These are phyloP conservation scores for Orchesella flavescens DNA, from an alignment of 2,888 invertebrate species.

Conservation along the genomic window DNA sequence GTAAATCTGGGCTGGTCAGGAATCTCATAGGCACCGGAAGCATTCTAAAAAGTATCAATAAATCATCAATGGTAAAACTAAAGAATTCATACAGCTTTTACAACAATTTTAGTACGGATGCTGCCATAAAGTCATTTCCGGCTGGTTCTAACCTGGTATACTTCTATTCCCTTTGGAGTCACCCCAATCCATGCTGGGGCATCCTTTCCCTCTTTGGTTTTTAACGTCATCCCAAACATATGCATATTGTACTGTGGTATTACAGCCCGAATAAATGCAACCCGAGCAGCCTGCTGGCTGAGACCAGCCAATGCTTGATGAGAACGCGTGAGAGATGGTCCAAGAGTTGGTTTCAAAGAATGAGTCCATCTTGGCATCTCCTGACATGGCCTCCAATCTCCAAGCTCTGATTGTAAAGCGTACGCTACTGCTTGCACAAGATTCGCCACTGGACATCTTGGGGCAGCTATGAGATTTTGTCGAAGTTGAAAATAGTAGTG, in stretches of 20 bases:
- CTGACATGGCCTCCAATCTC: constrained; percentile 71
- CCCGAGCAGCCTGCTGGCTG: constrained; percentile 68
- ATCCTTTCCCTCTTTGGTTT: constrained; percentile 79
- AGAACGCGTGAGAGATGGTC: constrained; percentile 65
- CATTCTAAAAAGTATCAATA: constrained; percentile 58
- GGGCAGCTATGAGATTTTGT: constrained; percentile 81
- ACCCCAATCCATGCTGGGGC: constrained; percentile 87
- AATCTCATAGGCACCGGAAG: constrained; percentile 69
- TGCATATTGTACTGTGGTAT: constrained; percentile 72
- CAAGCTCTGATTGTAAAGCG: constrained; percentile 70
- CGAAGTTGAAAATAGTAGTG: constrained; percentile 96
- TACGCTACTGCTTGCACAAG: constrained; percentile 71
- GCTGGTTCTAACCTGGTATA: constrained; percentile 78
- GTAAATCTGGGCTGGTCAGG: constrained; percentile 78
- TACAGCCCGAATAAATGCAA: constrained; percentile 71
- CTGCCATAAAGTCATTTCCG: neutral
- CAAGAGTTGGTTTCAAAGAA: constrained; percentile 59
- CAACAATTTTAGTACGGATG: neutral
- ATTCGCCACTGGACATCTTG: constrained; percentile 67
- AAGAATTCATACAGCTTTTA: constrained; percentile 13
- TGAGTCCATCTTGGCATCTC: constrained; percentile 69
- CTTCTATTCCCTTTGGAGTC: constrained; percentile 92
- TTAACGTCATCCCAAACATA: constrained; percentile 70
- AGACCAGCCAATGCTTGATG: constrained; percentile 69
- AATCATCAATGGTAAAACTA: constrained; percentile 13